Conservation (phyloP, 2,113 vertebrate species). For the Perccottus glenii region DNA sequence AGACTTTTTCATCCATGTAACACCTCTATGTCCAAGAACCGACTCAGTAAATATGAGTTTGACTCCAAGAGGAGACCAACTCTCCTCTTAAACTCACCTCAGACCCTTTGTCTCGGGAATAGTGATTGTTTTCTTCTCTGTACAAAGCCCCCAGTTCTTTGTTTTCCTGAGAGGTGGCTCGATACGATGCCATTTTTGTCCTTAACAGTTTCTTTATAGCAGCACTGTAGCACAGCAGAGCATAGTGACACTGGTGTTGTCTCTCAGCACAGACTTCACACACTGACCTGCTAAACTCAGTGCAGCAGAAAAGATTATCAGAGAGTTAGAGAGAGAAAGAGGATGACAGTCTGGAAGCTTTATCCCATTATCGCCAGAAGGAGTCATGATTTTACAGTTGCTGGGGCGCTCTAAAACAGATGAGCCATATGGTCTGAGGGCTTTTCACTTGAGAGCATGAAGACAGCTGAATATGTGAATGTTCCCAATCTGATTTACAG, state of each 20-base stretch:
- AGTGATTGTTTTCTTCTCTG: constrained; percentile 28
- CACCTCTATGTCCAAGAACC: too few relatives aligned
- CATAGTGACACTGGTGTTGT: background rate
- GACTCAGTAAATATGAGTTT: too few relatives aligned
- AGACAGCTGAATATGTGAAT: constrained; percentile 31
- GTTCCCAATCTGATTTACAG: constrained; percentile 63
- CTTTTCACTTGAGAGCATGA: constrained; percentile 50
- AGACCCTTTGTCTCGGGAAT: constrained; percentile 39
- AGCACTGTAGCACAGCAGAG: background rate
- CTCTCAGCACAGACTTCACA: constrained; percentile 10
- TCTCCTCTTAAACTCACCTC: constrained; percentile 66
- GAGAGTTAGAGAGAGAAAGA: constrained; percentile 45
- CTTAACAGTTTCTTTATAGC: background rate
- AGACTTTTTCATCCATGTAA: too few relatives aligned
- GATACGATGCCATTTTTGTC: constrained; percentile 20
- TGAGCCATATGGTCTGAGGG: constrained; percentile 60
- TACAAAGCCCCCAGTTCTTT: constrained; percentile 55
- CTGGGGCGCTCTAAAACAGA: constrained; percentile 23
- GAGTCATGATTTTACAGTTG: constrained; percentile 19
- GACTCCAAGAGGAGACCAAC: too few relatives aligned
- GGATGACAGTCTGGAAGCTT: constrained; percentile 13
- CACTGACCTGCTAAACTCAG: constrained; percentile 29
- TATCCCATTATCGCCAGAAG: constrained; percentile 61
- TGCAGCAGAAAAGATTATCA: constrained; percentile 10
- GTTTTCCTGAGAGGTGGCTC: constrained; percentile 41